A percentile compares a stretch with the other conserved stretches of the same genome.
Evolutionary conservation across 30 jellyfish, hydroid and myxozoan genomes (phyloP).

Genomic region (Turritopsis dohrnii): DNA sequence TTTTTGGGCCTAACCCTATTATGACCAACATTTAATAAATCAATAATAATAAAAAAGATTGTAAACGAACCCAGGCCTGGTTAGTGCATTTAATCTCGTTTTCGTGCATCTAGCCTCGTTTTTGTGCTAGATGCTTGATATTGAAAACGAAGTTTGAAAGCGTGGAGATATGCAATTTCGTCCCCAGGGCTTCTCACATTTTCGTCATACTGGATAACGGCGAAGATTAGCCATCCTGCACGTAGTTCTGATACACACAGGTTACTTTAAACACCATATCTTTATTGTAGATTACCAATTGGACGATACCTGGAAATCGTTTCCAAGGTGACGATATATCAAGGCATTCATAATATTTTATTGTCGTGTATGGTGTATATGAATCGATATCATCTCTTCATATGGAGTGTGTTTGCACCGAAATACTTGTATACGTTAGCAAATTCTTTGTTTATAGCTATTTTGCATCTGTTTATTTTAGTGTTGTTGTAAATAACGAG

Average conservation of each 20-base stretch:
- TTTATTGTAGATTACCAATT: neutral
- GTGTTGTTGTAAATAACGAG: neutral
- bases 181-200: too few relatives aligned
- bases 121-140: too few relatives aligned
- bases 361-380: slow-evolving; percentile 22
- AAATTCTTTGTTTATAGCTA: neutral
- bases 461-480: neutral
- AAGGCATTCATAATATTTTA: neutral
- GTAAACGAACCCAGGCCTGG: too few relatives aligned
- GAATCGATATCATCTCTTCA: slow-evolving; percentile 54
- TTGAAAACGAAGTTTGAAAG: too few relatives aligned
- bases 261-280: neutral
- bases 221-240: too few relatives aligned
- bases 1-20: too few relatives aligned
- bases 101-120: too few relatives aligned
- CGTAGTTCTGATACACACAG: neutral
- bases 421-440: slow-evolving; percentile 40
- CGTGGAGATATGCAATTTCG: too few relatives aligned
- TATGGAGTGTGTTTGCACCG: slow-evolving; percentile 93
- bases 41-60: too few relatives aligned
- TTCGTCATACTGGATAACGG: too few relatives aligned
- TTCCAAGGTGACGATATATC: neutral
- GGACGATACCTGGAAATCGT: neutral
- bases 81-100: too few relatives aligned
- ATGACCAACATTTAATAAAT: too few relatives aligned